Evolutionary conservation across 2,888 invertebrate genomes (phyloP), one percentile per base, ranked within the genome.

Genomic region (Terebella lapidaria): DNA sequence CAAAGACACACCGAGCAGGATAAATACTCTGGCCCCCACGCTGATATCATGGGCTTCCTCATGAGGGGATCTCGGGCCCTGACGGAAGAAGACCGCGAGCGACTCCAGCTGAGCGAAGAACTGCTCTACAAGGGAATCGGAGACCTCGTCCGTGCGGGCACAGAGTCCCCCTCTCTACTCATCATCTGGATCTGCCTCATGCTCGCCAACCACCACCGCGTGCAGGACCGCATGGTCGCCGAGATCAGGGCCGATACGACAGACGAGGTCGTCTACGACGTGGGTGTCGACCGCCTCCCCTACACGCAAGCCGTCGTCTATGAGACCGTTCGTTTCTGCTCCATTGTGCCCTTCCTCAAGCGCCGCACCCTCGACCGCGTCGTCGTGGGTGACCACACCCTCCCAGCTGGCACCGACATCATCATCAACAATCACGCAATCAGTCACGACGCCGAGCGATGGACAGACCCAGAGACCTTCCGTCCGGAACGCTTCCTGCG

Each of bases 81-180:
- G 57, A 53, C 49, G 24, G 26, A 45, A 4, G 4, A 24, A 15
- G 57, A 54, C 35, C 18, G 46, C 24, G 24, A 25, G 20, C 57
- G 56, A 28, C 45, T 54, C n/a, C 35, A 42, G 5, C 30, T 54
- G 28, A 54, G 45, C 15, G 56, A 62, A n/a, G 56, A 59, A 18
- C 28, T 56, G 24, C 54, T 62, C 22, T 59, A 47, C 46, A 46
- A 56, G 25, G 56, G 58, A 0, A 26, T 59, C 5, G 62, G 49
- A 29, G 62, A 62, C 56, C 55, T 62, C 29, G 56, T 62, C 45
- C 29, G 62, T 35, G 62, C 62, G 5, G 62, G 62, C 25, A 59
- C 56, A 22, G 62, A 62, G 27, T 58, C 62, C 2, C 53, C 59
- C 3, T 59, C 62, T 0, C 62, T 62, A 22, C 26, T 62, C 18